Evolutionary conservation across 2,888 invertebrate genomes (phyloP), one percentile per base, ranked within the genome.

Genomic region (Steinernema scapterisci): DNA sequence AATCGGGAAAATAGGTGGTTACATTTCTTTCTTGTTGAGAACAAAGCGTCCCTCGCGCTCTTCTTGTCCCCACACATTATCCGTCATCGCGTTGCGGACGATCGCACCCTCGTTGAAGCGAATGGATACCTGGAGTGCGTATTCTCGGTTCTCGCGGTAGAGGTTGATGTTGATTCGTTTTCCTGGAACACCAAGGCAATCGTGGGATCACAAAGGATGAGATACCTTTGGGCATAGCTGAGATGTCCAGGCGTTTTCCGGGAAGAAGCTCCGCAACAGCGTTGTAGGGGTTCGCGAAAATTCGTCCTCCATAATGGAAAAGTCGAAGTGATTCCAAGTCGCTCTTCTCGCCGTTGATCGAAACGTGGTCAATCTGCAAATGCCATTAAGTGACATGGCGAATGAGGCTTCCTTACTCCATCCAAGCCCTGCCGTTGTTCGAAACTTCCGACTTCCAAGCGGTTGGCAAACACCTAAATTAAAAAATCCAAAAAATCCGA

Each of bases 31-130:
- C 80, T 86, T 85, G 52, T 76, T 74, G 70, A 87, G 76, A 44
- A 83, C 82, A 76, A 86, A 81, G 27, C 77, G 80, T 75, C 87
- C 87, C 54, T 87, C 87, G 27, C 86, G 76, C 78, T 87, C 87
- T 75, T 88, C 87, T 72, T 80, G 79, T 23, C 85, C 87, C 87
- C 87, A 87, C 16, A 79, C 78, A 51, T 82, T 83, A 78, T 82
- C 80, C 11, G 72, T 76, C 83, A 85, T 83, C 9, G 86, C 80
- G 73, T 87, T 87, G 52, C 87, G 82, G 43, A 88, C 87, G 70
- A 87, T 78, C 48, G 81, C 85, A 56, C 84, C 84, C 75, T 86
- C 86, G 54, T 83, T 83, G 81, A 79, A 87, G 54, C 86, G 84
- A 73, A 87, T 78, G 16, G 86, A 86, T 1, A 86, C 79, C 77